A percentile compares a stretch with the other conserved stretches of the same genome.
phyloP scores from a whole-genome alignment of 2,888 invertebrate species.

The Machimus atricapillus region DNA sequence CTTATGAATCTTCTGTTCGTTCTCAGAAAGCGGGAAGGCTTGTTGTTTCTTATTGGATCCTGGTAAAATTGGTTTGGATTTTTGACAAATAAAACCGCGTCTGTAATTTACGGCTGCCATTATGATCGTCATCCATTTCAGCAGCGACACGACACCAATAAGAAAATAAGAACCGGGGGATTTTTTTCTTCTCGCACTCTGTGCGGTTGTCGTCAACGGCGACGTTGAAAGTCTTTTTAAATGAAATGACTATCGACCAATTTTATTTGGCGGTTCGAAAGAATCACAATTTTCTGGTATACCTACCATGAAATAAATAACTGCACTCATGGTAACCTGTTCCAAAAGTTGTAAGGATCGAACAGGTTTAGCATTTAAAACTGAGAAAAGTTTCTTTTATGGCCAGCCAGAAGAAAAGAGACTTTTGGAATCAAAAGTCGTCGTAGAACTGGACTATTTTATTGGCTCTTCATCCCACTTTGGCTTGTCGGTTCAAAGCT shows the following conservation, averaged over 20 bases:
- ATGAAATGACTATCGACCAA: not conserved
- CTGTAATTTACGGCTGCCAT: conserved; percentile 57
- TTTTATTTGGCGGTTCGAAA: not conserved
- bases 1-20: not conserved
- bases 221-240: not conserved
- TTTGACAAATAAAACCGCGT: conserved; percentile 63
- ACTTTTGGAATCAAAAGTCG: not conserved
- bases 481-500: not conserved
- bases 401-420: not conserved
- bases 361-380: conserved; percentile 32
- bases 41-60: conserved; percentile 54
- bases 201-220: not conserved
- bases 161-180: not conserved
- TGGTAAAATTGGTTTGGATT: conserved; percentile 62
- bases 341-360: conserved; percentile 40
- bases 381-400: conserved; percentile 14
- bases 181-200: not conserved
- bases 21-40: conserved; percentile 37
- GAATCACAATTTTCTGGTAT: not conserved
- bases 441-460: not conserved
- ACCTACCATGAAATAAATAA: not conserved
- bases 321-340: conserved; percentile 9
- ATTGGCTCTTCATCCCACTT: not conserved
- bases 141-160: not conserved
- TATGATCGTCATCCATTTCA: not conserved